Base-by-base conservation (phyloP, 2,113 vertebrate species). In the Euleptes europaea region DNA sequence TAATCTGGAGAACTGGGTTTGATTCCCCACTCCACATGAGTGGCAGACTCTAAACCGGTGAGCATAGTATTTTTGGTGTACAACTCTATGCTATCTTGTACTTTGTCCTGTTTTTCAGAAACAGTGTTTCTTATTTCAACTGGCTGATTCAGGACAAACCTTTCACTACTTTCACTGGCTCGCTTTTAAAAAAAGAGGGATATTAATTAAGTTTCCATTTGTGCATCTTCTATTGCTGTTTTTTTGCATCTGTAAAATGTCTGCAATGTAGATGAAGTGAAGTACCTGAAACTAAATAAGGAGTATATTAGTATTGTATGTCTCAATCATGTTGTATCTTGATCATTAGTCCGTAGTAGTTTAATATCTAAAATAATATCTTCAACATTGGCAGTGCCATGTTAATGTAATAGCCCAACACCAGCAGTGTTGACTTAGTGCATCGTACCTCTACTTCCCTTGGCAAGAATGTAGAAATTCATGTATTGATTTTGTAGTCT, bases 341-440 rank as follows among this genome's bases (percentile, higher is more conserved):
- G 86, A 83, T 91, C 86, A 90, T 82, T 84, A 65, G 75, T 88
- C 90, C 89, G 85, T 84, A 94, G 93, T 88, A 93, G 94, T 96
- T 92, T 95, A 94, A 96, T 95, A 95, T 94, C 93, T 95, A 92
- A 94, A 93, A 87, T 84, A 5, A 89, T 91, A 88, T 81, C 26
- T 84, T 92, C 84, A 89, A 87, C 90, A 93, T 82, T 92, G 88
- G 91, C 89, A 89, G 80, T 88, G 87, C 88, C 57, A 3, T 72
- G 49, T 21, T 42, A 82, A n/a, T 92, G 91, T 88, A 80, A 51
- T 75, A 92, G 90, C 83, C 44, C 87, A 90, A 92, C 82, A 90
- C 95, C 88, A 93, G 94, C 93, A 92, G 67, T 71, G 94, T 94
- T 94, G 93, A 93, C 89, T 93, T 82, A 80, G 82, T 90, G 90